Percentiles rank a stretch among this genome's conserved stretches.
phyloP scores from a whole-genome alignment of 1,140 invertebrate species.

The Acromyrmex echinatior region DNA sequence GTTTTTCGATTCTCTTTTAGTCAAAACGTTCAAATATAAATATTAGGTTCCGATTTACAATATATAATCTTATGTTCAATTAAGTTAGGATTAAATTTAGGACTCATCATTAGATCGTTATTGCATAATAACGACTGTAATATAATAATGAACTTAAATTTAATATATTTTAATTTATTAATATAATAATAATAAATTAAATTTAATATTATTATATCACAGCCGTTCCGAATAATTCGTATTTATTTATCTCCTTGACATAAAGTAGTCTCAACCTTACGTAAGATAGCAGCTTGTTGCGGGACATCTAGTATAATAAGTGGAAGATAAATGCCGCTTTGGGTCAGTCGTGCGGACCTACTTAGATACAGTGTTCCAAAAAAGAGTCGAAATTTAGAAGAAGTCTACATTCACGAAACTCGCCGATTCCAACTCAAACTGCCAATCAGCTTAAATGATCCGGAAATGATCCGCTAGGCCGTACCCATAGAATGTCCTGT shows the following conservation, averaged over 20 bases:
- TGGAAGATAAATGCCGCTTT: conserved; percentile 85
- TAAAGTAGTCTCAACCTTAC: not conserved
- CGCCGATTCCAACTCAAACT: conserved; percentile 48
- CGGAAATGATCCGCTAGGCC: conserved; percentile 69
- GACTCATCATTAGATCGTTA: not conserved
- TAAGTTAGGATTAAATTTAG: conserved; percentile 15
- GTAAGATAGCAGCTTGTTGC: conserved; percentile 61
- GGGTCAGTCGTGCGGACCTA: conserved; percentile 86
- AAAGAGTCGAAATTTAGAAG: conserved; percentile 55
- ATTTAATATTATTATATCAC: conserved; percentile 40
- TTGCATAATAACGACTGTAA: conserved; percentile 3
- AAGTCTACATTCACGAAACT: conserved; percentile 66
- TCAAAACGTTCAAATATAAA: conserved; percentile 34
- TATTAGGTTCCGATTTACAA: not conserved
- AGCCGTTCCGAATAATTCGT: not conserved
- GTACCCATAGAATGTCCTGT: conserved; percentile 50
- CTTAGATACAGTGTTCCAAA: conserved; percentile 66
- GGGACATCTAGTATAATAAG: conserved; percentile 61
- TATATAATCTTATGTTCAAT: conserved; percentile 31
- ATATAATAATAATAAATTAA: conserved; percentile 42
- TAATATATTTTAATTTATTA: conserved; percentile 15
- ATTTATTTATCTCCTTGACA: conserved; percentile 27
- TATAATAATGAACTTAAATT: conserved; percentile 40
- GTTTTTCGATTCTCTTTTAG: conserved; percentile 3
- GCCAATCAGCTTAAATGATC: conserved; percentile 57